phyloP scores from a whole-genome alignment of 2,888 invertebrate genomes.

The Eupithecia subfuscata region DNA sequence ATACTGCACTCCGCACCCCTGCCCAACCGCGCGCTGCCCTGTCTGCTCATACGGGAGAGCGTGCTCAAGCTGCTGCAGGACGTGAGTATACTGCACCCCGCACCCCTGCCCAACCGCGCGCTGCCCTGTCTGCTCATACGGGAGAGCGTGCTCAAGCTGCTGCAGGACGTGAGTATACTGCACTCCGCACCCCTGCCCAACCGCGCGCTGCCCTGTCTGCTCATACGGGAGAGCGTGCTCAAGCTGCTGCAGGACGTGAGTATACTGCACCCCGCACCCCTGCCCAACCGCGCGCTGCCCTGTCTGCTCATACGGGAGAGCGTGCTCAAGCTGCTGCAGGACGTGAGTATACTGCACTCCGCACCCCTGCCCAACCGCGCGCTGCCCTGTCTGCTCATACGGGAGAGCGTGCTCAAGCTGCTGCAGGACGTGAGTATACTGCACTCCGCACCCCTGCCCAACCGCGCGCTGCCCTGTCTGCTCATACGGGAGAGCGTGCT shows the following conservation, averaged over 20 bases:
- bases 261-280: slow-evolving; percentile 86
- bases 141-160: slow-evolving; percentile 91
- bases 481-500: slow-evolving; percentile 95
- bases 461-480: slow-evolving; percentile 97
- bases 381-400: slow-evolving; percentile 96
- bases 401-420: slow-evolving; percentile 93
- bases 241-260: slow-evolving; percentile 90
- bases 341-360: slow-evolving; percentile 81
- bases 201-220: slow-evolving; percentile 96
- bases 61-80: slow-evolving; percentile 91
- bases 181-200: slow-evolving; percentile 95
- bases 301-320: slow-evolving; percentile 96
- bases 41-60: slow-evolving; percentile 95
- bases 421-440: slow-evolving; percentile 87
- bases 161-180: slow-evolving; percentile 87
- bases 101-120: slow-evolving; percentile 98
- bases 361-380: slow-evolving; percentile 99
- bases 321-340: slow-evolving; percentile 90
- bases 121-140: slow-evolving; percentile 97
- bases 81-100: slow-evolving; percentile 82
- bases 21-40: slow-evolving; percentile 98
- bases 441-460: slow-evolving; percentile 94
- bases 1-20: slow-evolving; percentile 88
- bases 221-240: slow-evolving; percentile 94
- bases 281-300: slow-evolving; percentile 98